Base-by-base conservation (phyloP, 2,113 vertebrate species). In the Hypocryptadius cinnamomeus region DNA sequence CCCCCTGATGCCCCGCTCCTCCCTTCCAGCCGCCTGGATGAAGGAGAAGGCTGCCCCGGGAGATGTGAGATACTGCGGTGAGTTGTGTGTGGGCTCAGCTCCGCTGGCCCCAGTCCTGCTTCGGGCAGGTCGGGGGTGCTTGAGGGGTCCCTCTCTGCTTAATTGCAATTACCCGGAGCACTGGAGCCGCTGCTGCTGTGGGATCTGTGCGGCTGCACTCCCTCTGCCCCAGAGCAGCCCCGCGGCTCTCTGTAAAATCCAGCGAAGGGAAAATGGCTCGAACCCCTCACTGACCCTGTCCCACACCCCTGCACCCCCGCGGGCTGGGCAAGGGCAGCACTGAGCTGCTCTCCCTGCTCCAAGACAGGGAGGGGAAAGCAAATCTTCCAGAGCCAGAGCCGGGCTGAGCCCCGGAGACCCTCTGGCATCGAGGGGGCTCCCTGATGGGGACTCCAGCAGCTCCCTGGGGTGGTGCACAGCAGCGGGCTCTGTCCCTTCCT, bases 21-120 rank as follows among this genome's bases (percentile, higher is more conserved):
- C 88, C 63, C 91, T 95, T 94, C 19, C 97, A 99, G 99, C 99
- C 20, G 98, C 98, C 85, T 99, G 99, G 98, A 99, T 99, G 99
- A 99, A 99, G 86, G 99, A 99, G 85, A 98, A 98, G 87, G 98
- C 98, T 19, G 96, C 97, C 6, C 96, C 97, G 0, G 98, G 97
- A 74, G 98, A 98, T 1, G 89, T 95, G 50, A 97, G 97, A 90
- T 98, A 95, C 74, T 97, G 98, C 2, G 97, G 98, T 99, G 96
- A 98, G 97, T 85, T 33, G 13, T 44, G 70, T 2, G 69, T 1
- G 10, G 70, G 35, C 48, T 79, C 93, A 72, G 72, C 31, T 47
- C 61, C 27, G 2, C 33, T 4, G 39, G 21, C 27, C 33, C 44
- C 9, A 0, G 53, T 81, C 56, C 42, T 53, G 61, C 31, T 21